Evolutionary conservation across 2,888 invertebrate species (phyloP).

Genomic region (Eristalinus sepulchralis): DNA sequence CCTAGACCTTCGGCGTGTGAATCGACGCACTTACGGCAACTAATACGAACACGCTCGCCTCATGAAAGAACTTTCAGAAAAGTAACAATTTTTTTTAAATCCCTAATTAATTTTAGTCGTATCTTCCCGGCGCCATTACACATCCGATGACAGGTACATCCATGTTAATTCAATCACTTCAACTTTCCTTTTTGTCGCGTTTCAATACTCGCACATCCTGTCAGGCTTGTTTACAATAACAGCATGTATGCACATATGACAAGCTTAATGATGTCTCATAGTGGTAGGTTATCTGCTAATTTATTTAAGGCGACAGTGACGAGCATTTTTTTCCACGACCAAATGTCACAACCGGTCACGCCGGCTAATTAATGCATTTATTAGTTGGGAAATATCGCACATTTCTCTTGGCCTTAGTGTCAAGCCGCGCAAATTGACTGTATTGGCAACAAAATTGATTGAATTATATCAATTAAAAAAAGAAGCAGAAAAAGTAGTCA

Average conservation of each 20-base stretch:
- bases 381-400: not conserved
- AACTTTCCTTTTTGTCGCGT: not conserved
- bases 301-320: not conserved
- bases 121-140: too few relatives aligned
- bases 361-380: not conserved
- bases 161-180: not conserved
- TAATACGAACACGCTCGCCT: too few relatives aligned
- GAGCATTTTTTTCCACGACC: not conserved
- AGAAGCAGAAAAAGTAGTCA: not conserved
- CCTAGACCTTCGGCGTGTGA: too few relatives aligned
- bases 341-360: not conserved
- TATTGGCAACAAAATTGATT: not conserved
- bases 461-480: not conserved
- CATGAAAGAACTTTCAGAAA: too few relatives aligned
- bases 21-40: too few relatives aligned
- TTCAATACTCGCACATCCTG: not conserved
- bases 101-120: too few relatives aligned
- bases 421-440: not conserved
- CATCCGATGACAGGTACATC: not conserved
- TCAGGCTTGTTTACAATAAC: not conserved
- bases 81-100: too few relatives aligned
- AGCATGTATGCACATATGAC: not conserved
- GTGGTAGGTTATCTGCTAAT: not conserved
- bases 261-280: not conserved
- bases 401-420: not conserved